Conservation (phyloP, 2,797 vertebrate genomes). For the Furcifer pardalis region DNA sequence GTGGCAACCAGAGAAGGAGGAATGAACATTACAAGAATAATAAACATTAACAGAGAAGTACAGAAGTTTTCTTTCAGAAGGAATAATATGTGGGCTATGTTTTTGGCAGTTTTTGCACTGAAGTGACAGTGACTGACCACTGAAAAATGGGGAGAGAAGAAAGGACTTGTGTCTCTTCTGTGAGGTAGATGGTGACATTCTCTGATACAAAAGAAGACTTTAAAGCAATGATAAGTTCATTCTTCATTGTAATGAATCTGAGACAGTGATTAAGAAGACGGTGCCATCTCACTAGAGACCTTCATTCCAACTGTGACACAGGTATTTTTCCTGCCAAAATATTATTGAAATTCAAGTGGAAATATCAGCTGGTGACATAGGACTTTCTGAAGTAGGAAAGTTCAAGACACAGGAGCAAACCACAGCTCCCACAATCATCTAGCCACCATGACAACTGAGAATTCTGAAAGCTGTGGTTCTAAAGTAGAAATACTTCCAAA, state of each 20-base stretch:
- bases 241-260: background rate
- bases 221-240: slow-evolving; percentile 2
- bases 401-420: no score
- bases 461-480: no score
- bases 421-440: no score
- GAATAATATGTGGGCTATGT: background rate
- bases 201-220: background rate
- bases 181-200: background rate
- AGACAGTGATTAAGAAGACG: background rate
- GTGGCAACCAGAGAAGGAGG: background rate
- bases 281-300: slow-evolving; percentile 8
- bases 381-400: background rate
- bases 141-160: background rate
- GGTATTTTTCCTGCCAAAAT: slow-evolving; percentile 11
- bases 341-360: background rate
- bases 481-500: no score
- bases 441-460: no score
- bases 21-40: background rate
- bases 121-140: no score
- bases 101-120: background rate
- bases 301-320: background rate
- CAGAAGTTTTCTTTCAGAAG: background rate
- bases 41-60: background rate
- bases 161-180: background rate
- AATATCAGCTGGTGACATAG: background rate